Evolutionary conservation across 2,797 vertebrate genomes (phyloP).

Genomic region (Hirundo rustica): DNA sequence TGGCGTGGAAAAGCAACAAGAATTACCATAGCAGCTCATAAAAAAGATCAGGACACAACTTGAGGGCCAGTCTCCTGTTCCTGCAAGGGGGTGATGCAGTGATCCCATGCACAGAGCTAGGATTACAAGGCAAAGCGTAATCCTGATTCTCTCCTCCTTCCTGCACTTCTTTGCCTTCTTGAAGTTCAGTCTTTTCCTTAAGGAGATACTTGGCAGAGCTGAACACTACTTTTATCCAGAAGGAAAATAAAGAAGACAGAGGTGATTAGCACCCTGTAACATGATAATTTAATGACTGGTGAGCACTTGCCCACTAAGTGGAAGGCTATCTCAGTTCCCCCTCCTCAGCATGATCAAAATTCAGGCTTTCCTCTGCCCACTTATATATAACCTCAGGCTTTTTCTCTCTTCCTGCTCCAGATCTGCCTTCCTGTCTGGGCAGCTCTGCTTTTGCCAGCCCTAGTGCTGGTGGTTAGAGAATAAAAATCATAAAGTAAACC

Average conservation of each 20-base stretch:
- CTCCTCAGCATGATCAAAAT: not conserved
- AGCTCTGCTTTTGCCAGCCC: not conserved
- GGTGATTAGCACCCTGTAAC: rapidly evolving
- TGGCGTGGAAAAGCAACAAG: not conserved
- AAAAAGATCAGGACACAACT: not conserved
- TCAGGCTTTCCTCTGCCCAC: not conserved
- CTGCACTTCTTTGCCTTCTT: not conserved
- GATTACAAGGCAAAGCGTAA: not conserved
- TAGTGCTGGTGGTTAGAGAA: not conserved
- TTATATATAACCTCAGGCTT: not conserved
- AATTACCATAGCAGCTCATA: not conserved
- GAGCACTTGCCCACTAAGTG: not conserved
- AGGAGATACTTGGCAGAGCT: not conserved
- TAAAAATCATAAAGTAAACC: not conserved
- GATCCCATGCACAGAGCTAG: not conserved
- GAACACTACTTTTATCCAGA: not conserved
- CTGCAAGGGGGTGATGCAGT: not conserved
- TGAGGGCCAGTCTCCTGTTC: not conserved
- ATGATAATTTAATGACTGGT: not conserved
- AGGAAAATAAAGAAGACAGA: not conserved
- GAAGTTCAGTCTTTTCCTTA: not conserved
- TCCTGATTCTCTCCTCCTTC: not conserved
- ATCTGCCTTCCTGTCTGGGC: not conserved
- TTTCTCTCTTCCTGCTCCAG: slow-evolving; percentile 10
- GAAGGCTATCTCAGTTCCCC: not conserved